Evolutionary conservation across 2,797 vertebrate species (phyloP), one percentile per base, ranked within the genome.

Genomic region (Cryptoblepharus egeriae): DNA sequence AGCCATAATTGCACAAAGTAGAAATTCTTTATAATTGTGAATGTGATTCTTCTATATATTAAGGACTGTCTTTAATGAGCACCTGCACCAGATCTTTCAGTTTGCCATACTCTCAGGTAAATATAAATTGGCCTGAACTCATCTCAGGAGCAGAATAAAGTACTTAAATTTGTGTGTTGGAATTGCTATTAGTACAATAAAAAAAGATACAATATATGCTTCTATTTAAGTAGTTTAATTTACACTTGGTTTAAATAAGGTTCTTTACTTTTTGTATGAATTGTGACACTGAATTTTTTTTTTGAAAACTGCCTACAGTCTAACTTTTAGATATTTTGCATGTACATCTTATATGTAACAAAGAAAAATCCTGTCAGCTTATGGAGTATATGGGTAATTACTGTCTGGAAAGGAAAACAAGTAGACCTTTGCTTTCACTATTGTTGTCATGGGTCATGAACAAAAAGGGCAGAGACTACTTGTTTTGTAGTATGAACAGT

Each of bases 61-160:
- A 45, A 45, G 32, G 20, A 26, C 52, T 16, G 11, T 72, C 20
- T 70, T 8, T 45, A 69, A 3, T 70, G 6, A 24, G 5, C 22
- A 26, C 37, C 39, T 72, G 55, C 58, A 72, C 37, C 39, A 61
- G 68, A 49, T 80, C 55, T 72, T 20, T 72, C 37, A 71, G 55
- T 20, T 35, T 63, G n/a, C 37, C 58, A 72, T 24, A 49, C 24
- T 80, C 68, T 63, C 39, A 70, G 55, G 35, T 80, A 30, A 12
- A 64, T 72, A 49, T 72, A 80, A 80, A 72, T 63, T 72, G 30
- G 11, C 58, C 30, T 49, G 68, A 72, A 49, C n/a, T 26, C 58
- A 45, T 61, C n/a, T 72, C 58, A 71, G 42, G 68, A 63, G 49
- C 69, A 80, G 78, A 49, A 32, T 39, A 63, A 63, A 9, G 8